Conservation (phyloP, 1,140 invertebrate species). For the Chrysopa pallens region DNA sequence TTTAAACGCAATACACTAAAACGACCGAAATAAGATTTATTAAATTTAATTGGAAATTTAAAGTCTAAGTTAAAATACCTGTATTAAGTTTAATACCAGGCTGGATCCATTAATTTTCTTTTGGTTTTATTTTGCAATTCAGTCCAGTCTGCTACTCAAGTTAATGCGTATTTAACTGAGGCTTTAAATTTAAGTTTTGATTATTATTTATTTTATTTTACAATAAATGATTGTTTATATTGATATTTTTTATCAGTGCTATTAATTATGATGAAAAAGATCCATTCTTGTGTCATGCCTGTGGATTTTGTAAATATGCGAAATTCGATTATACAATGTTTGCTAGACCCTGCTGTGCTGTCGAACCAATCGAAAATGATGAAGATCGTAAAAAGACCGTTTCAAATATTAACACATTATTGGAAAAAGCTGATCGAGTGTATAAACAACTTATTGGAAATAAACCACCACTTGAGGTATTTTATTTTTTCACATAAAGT, state of each 20-base stretch:
- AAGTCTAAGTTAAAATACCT: too few relatives aligned
- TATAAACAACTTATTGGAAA: conserved; percentile 79
- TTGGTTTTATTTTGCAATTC: too few relatives aligned
- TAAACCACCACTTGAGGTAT: conserved; percentile 68
- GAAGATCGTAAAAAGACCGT: conserved; percentile 93
- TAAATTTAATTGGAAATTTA: too few relatives aligned
- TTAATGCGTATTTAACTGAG: too few relatives aligned
- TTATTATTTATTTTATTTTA: too few relatives aligned
- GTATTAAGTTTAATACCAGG: too few relatives aligned
- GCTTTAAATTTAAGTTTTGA: too few relatives aligned
- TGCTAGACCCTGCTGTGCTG: conserved; percentile 80
- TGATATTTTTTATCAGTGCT: conserved; percentile 32
- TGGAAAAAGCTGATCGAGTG: conserved; percentile 88
- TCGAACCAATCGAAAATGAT: conserved; percentile 93
- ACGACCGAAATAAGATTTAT: too few relatives aligned
- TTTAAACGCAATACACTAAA: too few relatives aligned
- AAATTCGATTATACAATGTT: conserved; percentile 93
- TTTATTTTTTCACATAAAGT: background rate
- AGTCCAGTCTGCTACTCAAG: too few relatives aligned
- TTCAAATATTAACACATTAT: conserved; percentile 66
- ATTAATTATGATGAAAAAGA: conserved; percentile 99
- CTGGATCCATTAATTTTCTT: too few relatives aligned
- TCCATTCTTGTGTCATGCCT: conserved; percentile 95
- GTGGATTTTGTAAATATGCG: conserved; percentile 99
- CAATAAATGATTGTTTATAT: background rate